Evolutionary conservation across 2,888 invertebrate species (phyloP).

Genomic region (Himalopsyche anomala): DNA sequence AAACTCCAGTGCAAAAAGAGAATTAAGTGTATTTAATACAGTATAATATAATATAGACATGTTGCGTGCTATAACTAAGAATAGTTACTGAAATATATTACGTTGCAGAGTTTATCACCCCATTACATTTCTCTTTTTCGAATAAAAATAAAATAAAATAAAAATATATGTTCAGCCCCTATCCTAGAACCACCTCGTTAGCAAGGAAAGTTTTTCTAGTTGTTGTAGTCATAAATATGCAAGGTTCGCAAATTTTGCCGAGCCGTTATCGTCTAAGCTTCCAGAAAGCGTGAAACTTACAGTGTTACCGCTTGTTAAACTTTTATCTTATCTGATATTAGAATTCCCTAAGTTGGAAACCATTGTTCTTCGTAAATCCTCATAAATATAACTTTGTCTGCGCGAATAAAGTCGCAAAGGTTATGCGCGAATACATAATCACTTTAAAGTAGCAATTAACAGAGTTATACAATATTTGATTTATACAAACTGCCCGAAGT

Average conservation of each 20-base stretch:
- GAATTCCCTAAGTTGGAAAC: slow-evolving; percentile 52
- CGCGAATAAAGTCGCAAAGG: slow-evolving; percentile 27
- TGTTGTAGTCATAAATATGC: slow-evolving; percentile 53
- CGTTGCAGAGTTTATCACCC: not conserved
- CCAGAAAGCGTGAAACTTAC: slow-evolving; percentile 52
- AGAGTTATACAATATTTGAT: slow-evolving; percentile 10
- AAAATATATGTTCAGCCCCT: slow-evolving; percentile 23
- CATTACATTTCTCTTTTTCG: not conserved
- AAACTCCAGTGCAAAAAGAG: too few species aligned
- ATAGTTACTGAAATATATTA: not conserved
- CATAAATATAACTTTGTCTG: slow-evolving; percentile 41
- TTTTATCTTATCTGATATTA: slow-evolving; percentile 58
- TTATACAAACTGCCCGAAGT: not conserved
- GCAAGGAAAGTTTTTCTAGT: slow-evolving; percentile 43
- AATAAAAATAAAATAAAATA: slow-evolving; percentile 17
- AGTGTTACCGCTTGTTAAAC: slow-evolving; percentile 49
- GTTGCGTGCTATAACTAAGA: not conserved
- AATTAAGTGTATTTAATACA: too few species aligned
- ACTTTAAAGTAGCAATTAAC: slow-evolving; percentile 32
- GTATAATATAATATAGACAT: too few species aligned
- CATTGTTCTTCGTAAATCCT: slow-evolving; percentile 50
- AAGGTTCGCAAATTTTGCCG: slow-evolving; percentile 41
- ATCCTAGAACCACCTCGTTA: slow-evolving; percentile 41
- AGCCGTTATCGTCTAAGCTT: slow-evolving; percentile 45
- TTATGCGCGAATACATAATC: slow-evolving; percentile 42